A percentile compares a stretch with the other conserved stretches of the same genome.
These are phyloP conservation scores for Lates calcarifer DNA, from an alignment of 2,113 vertebrate species.

Conservation along the genomic window DNA sequence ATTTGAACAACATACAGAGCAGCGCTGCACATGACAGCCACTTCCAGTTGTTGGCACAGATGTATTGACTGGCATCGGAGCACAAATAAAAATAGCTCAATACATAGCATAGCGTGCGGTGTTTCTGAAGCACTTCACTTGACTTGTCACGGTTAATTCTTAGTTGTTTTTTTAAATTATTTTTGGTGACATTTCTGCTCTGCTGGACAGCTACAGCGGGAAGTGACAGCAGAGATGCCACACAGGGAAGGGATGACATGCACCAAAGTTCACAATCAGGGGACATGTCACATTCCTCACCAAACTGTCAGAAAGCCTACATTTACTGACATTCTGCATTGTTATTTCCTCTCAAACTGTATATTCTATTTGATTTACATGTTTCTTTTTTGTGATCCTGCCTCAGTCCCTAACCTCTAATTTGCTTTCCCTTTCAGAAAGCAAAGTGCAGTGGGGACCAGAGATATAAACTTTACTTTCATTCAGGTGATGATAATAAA, in stretches of 20 bases:
- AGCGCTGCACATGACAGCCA: conserved; percentile 31
- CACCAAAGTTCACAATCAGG: conserved; percentile 74
- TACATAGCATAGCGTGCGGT: conserved; percentile 10
- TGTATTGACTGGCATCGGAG: conserved; percentile 47
- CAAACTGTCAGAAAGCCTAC: conserved; percentile 50
- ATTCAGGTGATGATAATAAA: neutral
- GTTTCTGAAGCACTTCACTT: conserved; percentile 57
- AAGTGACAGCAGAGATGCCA: conserved; percentile 65
- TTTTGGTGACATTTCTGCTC: conserved; percentile 75
- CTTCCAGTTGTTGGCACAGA: conserved; percentile 68
- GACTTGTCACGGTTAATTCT: conserved; percentile 70
- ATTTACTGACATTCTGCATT: conserved; percentile 22
- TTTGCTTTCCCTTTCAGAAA: conserved; percentile 20
- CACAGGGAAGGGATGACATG: conserved; percentile 71
- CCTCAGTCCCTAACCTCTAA: conserved; percentile 33
- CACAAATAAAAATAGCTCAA: conserved; percentile 32
- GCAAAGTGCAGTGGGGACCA: conserved; percentile 7
- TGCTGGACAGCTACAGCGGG: conserved; percentile 55
- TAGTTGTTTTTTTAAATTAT: conserved; percentile 58
- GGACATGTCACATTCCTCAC: conserved; percentile 59
- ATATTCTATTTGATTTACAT: conserved; percentile 32
- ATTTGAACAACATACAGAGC: conserved; percentile 54
- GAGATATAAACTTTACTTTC: conserved; percentile 4
- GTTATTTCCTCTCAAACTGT: conserved; percentile 43
- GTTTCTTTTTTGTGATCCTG: neutral